Conservation (phyloP, 35 echinoderm and acorn worm species). For the Hemicentrotus pulcherrimus region DNA sequence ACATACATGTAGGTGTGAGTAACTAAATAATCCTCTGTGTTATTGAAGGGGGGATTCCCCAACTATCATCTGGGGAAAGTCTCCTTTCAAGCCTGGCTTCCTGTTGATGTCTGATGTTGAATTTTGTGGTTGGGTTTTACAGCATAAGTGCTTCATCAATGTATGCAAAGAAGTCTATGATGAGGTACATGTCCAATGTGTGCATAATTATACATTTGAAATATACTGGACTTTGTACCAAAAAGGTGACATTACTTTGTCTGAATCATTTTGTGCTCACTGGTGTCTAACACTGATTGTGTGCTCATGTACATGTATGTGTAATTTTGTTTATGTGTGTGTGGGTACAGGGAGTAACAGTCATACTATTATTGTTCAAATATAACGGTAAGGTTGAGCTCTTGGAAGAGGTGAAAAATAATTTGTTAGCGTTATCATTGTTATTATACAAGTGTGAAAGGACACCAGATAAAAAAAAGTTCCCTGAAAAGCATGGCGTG, state of each 20-base stretch:
- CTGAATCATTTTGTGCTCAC: background rate
- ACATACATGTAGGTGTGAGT: background rate
- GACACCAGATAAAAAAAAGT: no score
- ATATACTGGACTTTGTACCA: slow-evolving; percentile 18
- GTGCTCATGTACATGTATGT: background rate
- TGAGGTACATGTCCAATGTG: background rate
- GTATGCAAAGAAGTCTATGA: background rate
- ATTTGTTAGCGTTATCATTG: no score
- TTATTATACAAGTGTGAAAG: no score
- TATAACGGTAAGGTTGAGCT: background rate
- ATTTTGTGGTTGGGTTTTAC: background rate
- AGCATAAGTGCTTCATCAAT: background rate
- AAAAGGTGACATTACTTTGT: background rate
- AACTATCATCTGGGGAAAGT: background rate
- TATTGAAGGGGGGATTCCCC: background rate
- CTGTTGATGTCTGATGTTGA: background rate
- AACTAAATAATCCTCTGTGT: background rate
- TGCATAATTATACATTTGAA: slow-evolving; percentile 20
- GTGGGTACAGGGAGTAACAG: background rate
- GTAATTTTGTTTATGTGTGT: background rate
- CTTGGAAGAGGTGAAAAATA: no score
- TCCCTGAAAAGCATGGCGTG: no score
- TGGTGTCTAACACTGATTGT: no score
- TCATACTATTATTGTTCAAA: no score
- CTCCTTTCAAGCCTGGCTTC: background rate